phyloP scores from a whole-genome alignment of 2,888 invertebrate species.

The Callinectes sapidus region DNA sequence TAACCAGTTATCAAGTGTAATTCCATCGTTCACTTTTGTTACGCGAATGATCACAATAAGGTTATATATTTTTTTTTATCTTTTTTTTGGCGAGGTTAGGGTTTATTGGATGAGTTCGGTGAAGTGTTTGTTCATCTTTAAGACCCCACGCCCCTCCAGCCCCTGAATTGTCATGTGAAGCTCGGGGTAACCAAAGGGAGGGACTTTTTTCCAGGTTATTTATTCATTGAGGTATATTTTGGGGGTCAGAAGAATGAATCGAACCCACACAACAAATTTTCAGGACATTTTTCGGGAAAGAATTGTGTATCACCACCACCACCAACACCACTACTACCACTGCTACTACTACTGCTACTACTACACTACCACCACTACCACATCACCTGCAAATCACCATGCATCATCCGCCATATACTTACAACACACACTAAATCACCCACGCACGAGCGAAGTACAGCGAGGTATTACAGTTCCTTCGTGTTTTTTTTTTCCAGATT shows the following conservation, averaged over 20 bases:
- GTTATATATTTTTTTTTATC: background rate
- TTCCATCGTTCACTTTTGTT: background rate
- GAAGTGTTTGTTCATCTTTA: constrained; percentile 8
- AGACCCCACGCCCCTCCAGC: background rate
- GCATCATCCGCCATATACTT: too few species aligned
- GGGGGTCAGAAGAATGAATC: background rate
- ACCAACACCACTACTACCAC: background rate
- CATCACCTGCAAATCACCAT: too few species aligned
- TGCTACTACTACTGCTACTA: background rate
- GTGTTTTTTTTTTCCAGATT: background rate
- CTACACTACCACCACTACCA: background rate
- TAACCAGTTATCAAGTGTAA: background rate
- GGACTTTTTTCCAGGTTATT: background rate
- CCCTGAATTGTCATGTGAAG: background rate
- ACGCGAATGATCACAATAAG: background rate
- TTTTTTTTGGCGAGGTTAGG: background rate
- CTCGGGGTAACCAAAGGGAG: background rate
- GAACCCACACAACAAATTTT: background rate
- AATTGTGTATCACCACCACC: background rate
- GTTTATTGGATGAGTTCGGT: background rate
- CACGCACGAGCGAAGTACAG: background rate
- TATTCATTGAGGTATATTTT: background rate
- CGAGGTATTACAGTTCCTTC: background rate
- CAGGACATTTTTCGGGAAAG: background rate
- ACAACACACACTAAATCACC: background rate